Percentiles rank a stretch among this genome's conserved stretches.
phyloP scores from a whole-genome alignment of 1,140 invertebrate species.

The Andricus grossulariae region DNA sequence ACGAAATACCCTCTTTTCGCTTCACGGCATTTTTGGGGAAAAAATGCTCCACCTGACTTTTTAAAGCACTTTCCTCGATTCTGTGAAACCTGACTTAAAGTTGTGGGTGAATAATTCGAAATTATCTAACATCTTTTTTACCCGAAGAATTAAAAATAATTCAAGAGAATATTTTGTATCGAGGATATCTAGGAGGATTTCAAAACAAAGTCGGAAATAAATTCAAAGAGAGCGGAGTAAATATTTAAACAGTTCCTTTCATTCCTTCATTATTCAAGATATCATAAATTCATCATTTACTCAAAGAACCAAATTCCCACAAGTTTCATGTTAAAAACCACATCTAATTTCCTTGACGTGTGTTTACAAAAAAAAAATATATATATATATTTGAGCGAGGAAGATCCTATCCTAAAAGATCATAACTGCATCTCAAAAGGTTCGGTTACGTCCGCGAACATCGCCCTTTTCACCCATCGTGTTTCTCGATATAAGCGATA shows the following conservation, averaged over 20 bases:
- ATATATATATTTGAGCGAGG: constrained; percentile 10
- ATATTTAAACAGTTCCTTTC: too few relatives aligned
- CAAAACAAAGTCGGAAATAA: too few relatives aligned
- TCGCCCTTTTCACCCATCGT: constrained; percentile 16
- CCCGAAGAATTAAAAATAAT: too few relatives aligned
- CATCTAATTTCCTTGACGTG: constrained; percentile 26
- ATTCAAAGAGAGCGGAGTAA: too few relatives aligned
- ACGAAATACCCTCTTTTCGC: constrained; percentile 46
- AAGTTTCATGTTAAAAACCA: constrained; percentile 27
- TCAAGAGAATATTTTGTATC: too few relatives aligned
- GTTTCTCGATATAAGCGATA: constrained; percentile 44
- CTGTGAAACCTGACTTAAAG: neutral
- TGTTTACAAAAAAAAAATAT: constrained; percentile 20
- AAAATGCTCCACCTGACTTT: constrained; percentile 20
- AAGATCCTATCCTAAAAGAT: constrained; percentile 28
- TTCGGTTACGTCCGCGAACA: constrained; percentile 27
- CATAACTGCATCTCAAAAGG: constrained; percentile 29
- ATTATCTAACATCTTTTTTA: too few relatives aligned
- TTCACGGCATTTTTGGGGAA: constrained; percentile 48
- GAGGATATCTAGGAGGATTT: too few relatives aligned
- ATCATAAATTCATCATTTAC: neutral
- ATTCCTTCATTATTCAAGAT: too few relatives aligned
- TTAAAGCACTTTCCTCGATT: neutral
- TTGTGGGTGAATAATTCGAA: neutral
- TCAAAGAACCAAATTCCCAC: constrained; percentile 6